Evolutionary conservation across 2,888 invertebrate species (phyloP).

Genomic region (Pheosia tremula): DNA sequence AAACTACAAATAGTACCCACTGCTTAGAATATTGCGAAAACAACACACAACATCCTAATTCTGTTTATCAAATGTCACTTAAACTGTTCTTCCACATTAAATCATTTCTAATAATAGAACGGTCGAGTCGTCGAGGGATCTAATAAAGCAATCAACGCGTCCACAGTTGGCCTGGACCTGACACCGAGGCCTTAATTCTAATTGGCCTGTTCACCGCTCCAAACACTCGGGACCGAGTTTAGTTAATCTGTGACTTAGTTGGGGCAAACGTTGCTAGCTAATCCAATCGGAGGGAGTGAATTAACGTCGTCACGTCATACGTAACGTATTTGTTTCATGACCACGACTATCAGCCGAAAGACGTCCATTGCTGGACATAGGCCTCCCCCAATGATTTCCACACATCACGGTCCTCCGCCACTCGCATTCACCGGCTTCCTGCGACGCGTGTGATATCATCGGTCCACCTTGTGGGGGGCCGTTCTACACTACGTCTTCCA

Average conservation of each 20-base stretch:
- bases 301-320: not conserved
- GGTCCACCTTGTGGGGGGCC: too few species aligned
- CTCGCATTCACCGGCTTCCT: too few species aligned
- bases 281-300: not conserved
- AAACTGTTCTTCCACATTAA: not conserved
- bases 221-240: not conserved
- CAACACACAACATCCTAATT: not conserved
- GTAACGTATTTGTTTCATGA: too few species aligned
- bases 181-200: constrained; percentile 7
- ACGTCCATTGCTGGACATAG: too few species aligned
- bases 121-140: not conserved
- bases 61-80: not conserved
- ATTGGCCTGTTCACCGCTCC: constrained; percentile 11
- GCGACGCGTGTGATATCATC: too few species aligned
- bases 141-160: constrained; percentile 2
- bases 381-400: too few species aligned
- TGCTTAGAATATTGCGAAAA: too few species aligned
- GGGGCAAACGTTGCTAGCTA: not conserved
- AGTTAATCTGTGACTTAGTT: not conserved
- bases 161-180: not conserved
- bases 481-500: too few species aligned
- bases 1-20: too few species aligned
- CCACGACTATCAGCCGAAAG: too few species aligned
- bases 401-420: too few species aligned
- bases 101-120: not conserved